A percentile compares a stretch with the other conserved stretches of the same genome.
These are phyloP conservation scores for Myripristis murdjan DNA, from an alignment of 2,797 vertebrate species.

Conservation along the genomic window DNA sequence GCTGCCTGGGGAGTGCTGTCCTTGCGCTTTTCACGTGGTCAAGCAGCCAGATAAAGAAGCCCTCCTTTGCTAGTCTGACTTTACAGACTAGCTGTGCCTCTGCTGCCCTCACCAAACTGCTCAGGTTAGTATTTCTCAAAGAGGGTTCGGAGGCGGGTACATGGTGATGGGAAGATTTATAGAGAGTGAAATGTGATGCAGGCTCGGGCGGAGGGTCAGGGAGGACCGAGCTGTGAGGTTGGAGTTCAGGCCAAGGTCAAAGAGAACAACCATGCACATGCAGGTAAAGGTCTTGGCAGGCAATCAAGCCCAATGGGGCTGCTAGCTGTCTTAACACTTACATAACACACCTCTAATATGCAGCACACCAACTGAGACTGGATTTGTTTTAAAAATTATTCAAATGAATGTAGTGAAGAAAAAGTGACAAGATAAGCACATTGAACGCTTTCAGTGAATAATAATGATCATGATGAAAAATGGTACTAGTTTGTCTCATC, in stretches of 20 bases:
- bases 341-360: slow-evolving; percentile 35
- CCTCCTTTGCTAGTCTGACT: slow-evolving; percentile 18
- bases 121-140: slow-evolving; percentile 48
- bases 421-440: slow-evolving; percentile 18
- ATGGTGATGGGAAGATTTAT: slow-evolving; percentile 74
- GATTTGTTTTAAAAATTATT: slow-evolving; percentile 41
- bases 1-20: slow-evolving; percentile 24
- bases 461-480: too few species aligned
- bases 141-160: slow-evolving; percentile 28
- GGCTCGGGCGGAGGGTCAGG: slow-evolving; percentile 55
- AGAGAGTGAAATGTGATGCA: slow-evolving; percentile 75
- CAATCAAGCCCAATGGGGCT: slow-evolving; percentile 13
- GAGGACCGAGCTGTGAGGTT: slow-evolving; percentile 57
- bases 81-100: slow-evolving; percentile 13
- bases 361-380: slow-evolving; percentile 41
- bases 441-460: not conserved
- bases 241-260: slow-evolving; percentile 79
- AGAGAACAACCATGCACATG: slow-evolving; percentile 29
- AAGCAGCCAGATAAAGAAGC: slow-evolving; percentile 36
- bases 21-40: slow-evolving; percentile 42
- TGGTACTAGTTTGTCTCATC: slow-evolving; percentile 22
- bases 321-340: slow-evolving; percentile 46
- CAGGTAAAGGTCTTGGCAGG: slow-evolving; percentile 15
- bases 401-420: slow-evolving; percentile 15
- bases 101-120: slow-evolving; percentile 26